Evolutionary conservation across 2,888 invertebrate species (phyloP).

Genomic region (Catocala fraxini): DNA sequence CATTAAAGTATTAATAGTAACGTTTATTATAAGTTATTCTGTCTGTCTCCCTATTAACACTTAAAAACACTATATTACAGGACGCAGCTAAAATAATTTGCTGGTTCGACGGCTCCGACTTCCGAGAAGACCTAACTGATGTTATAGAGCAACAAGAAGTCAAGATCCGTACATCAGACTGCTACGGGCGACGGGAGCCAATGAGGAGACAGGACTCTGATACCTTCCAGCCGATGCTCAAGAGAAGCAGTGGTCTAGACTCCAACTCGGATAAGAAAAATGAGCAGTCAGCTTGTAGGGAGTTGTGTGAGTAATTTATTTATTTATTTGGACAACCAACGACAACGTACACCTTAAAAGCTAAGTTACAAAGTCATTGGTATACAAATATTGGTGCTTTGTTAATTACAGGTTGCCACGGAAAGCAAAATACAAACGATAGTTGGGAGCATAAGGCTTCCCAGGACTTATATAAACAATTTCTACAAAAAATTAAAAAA

Average conservation of each 20-base stretch:
- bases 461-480: no score
- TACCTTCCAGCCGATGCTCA: conserved; percentile 80
- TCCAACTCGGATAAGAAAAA: conserved; percentile 72
- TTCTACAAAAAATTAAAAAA: no score
- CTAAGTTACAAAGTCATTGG: no score
- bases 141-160: conserved; percentile 84
- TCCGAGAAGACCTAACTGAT: conserved; percentile 80
- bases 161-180: conserved; percentile 76
- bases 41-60: not conserved
- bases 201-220: conserved; percentile 76
- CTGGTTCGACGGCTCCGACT: conserved; percentile 85
- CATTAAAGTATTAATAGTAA: no score
- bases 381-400: no score
- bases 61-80: conserved; percentile 46
- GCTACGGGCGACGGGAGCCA: conserved; percentile 63
- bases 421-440: no score
- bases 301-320: conserved; percentile 68
- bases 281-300: conserved; percentile 72
- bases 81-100: conserved; percentile 83
- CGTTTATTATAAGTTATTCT: no score
- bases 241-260: conserved; percentile 74
- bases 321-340: no score
- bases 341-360: no score
- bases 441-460: no score
- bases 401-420: no score